Conservation (phyloP, 2,888 invertebrate genomes). For the Toxonevra muliebris region DNA sequence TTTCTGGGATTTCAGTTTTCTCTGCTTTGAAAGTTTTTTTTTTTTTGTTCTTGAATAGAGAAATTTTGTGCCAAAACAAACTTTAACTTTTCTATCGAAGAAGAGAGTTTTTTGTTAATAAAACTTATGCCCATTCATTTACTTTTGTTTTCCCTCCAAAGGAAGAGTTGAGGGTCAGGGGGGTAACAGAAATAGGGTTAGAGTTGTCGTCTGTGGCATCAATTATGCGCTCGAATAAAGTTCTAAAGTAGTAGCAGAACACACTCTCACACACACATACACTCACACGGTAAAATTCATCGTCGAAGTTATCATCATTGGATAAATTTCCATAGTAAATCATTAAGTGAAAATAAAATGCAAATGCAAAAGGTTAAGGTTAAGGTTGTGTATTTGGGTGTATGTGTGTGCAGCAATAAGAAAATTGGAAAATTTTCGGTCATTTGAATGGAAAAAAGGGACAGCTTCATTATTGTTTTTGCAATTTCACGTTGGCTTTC, state of each 20-base stretch:
- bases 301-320: background rate
- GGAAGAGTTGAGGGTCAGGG: no score
- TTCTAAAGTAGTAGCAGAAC: background rate
- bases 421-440: slow-evolving; percentile 1
- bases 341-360: slow-evolving; percentile 1
- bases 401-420: slow-evolving; percentile 1
- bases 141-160: no score
- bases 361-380: slow-evolving; percentile 24
- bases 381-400: background rate
- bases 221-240: slow-evolving; percentile 23
- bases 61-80: no score
- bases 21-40: no score
- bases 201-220: background rate
- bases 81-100: no score
- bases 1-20: no score
- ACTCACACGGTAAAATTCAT: background rate
- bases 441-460: background rate
- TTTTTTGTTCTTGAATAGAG: no score
- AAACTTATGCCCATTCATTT: no score
- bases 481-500: background rate
- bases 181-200: no score
- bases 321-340: no score
- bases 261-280: background rate
- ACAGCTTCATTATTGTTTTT: background rate
- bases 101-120: no score